A percentile compares a stretch with the other conserved stretches of the same genome.
Evolutionary conservation across 2,888 invertebrate species (phyloP).

Genomic region (Cheilosia urbana): DNA sequence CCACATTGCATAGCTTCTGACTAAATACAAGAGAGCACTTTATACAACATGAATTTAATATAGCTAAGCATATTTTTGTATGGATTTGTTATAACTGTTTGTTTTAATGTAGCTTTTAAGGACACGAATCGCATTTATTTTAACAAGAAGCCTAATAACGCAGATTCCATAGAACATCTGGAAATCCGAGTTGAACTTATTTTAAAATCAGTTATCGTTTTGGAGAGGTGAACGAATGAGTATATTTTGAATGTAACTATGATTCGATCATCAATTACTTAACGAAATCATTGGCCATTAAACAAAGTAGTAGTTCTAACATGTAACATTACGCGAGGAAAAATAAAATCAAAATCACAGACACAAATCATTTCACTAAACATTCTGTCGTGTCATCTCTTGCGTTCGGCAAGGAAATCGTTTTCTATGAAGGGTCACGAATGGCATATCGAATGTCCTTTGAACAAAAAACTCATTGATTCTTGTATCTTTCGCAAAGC

Average conservation of each 20-base stretch:
- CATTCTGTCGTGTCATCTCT: conserved; percentile 36
- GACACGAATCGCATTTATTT: too few species aligned
- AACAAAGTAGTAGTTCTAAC: not conserved
- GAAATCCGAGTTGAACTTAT: too few species aligned
- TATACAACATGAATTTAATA: not conserved
- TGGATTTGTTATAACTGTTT: too few species aligned
- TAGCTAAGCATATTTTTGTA: too few species aligned
- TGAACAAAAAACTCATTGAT: conserved; percentile 47
- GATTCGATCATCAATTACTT: conserved; percentile 1
- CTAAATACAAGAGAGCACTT: too few species aligned
- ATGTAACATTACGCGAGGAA: not conserved
- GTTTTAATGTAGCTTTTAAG: too few species aligned
- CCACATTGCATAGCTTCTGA: not conserved
- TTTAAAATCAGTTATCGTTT: too few species aligned
- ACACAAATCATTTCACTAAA: conserved; percentile 34
- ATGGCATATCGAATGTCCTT: conserved; percentile 46
- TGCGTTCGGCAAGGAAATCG: conserved; percentile 14
- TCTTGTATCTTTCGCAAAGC: conserved; percentile 27
- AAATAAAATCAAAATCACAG: not conserved
- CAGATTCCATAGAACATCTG: too few species aligned
- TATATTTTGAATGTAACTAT: not conserved
- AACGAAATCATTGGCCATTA: conserved; percentile 9
- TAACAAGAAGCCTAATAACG: too few species aligned
- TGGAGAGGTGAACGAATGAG: too few species aligned
- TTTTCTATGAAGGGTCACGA: conserved; percentile 56